Base-by-base conservation (phyloP, 2,797 vertebrate species). In the Phaenicophaeus curvirostris region DNA sequence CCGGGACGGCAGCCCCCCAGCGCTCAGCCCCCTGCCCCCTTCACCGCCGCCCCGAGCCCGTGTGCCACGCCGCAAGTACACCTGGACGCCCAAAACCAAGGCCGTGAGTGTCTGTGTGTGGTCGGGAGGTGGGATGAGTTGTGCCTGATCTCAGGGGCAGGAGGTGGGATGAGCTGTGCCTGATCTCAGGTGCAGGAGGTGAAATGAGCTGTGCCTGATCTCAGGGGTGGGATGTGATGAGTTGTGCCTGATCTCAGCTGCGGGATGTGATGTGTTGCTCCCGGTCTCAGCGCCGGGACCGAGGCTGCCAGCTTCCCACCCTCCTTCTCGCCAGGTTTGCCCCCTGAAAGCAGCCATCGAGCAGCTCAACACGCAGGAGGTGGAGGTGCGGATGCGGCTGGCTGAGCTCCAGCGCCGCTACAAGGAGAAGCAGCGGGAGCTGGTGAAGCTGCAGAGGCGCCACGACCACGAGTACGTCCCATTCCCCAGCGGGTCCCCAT, bases 401-500 rank as follows among this genome's bases (percentile, higher is more conserved):
- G 99, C 99, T 1, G 99, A 99, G 94, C 98, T 99, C 51, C 99
- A 99, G 96, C 97, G 99, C 33, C 98, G 98, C 82, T 99, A 99
- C 97, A 99, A 99, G 97, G 99, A 99, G 97, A 99, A 99, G 93
- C 99, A 99, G 97, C 98, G 98, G 74, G 99, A 99, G 97, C 97
- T 99, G 87, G 99, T 98, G 69, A 99, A 99, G 91, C 98, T 99
- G 93, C 99, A 99, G 96, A 98, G 99, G 94, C 98, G 99, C 82
- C 99, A 99, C 0, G 99, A 99, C 94, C 98, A 99, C 12, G 98
- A 99, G 99, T 99, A 98, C 63, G 98, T 96, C 68, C 88, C 9
- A 1, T 2, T 62, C 67, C 24, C 67, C 24, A 5, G n/a, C 2
- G 18, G 27, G 54, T 46, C 48, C 33, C 11, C 11, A 25, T 14